Conservation (phyloP, 2,888 invertebrate genomes). For the Pyrrhia umbra region DNA sequence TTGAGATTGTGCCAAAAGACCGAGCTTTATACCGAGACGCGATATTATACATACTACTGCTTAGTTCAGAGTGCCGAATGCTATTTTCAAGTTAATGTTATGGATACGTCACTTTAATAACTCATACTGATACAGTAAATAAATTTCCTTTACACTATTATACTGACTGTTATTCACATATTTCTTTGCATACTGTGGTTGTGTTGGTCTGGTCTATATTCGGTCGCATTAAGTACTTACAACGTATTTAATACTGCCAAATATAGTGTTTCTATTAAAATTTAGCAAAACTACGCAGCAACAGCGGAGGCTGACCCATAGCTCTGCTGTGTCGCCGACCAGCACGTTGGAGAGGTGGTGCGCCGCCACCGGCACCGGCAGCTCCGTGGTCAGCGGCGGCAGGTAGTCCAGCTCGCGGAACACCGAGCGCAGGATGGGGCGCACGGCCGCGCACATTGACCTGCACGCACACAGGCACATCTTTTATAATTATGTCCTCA, state of each 20-base stretch:
- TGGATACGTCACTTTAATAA: background rate
- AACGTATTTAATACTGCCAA: no score
- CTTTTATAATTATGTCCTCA: no score
- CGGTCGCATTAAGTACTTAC: no score
- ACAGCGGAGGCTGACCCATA: constrained; percentile 17
- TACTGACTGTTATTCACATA: no score
- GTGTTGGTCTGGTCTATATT: no score
- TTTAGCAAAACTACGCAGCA: no score
- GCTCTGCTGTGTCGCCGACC: background rate
- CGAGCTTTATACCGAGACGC: background rate
- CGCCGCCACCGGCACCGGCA: background rate
- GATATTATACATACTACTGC: background rate
- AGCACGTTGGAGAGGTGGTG: background rate
- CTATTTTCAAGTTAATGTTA: background rate
- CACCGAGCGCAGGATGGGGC: constrained; percentile 74
- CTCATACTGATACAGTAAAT: no score
- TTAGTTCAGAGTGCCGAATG: background rate
- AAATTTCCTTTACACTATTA: no score
- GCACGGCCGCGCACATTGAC: constrained; percentile 74
- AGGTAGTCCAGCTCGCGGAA: constrained; percentile 73
- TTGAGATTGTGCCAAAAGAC: background rate
- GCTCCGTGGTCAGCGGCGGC: constrained; percentile 64
- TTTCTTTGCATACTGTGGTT: no score
- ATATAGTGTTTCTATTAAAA: no score
- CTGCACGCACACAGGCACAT: constrained; percentile 40